Base-by-base conservation (phyloP, 1,140 invertebrate species). In the Microplitis demolitor region DNA sequence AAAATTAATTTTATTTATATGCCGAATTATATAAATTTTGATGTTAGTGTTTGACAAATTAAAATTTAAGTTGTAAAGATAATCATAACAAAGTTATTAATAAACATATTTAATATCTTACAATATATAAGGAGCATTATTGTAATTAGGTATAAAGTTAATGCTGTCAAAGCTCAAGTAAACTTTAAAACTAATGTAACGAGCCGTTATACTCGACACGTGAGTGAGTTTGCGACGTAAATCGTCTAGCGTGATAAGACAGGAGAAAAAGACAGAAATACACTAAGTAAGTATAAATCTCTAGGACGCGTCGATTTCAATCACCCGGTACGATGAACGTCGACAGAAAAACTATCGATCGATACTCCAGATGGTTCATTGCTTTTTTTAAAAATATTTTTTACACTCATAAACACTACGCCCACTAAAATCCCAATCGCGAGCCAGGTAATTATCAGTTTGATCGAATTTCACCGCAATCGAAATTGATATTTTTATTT, bases 311-410 rank as follows among this genome's bases (percentile, higher is more conserved):
- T 76, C 74, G 74, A 76, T 71, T 76, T 76, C 67, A 76, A 76
- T 76, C 71, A 76, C 74, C 71, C 74, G 74, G 67, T 76, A 76
- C 71, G 58, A 39, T 73, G 68, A 76, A 71, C 74, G 71, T 63
- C 74, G 74, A 76, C 73, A 66, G 74, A 70, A 71, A 76, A 68
- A 60, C 60, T 54, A 45, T 39, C 62, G 75, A 63, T 76, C 69
- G 68, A 73, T 76, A 73, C 61, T 69, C 39, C 63, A 66, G 11
- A 64, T 73, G 64, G 67, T 50, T 24, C 16, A 54, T 60, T 51
- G 60, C 51, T 45, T 35, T 50, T n/a, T 35, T 9, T 13, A 34
- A 33, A 45, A 56, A 16, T 34, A 54, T 35, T 58, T 33, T 39
- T 45, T 11, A 31, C 24, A 11, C n/a, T 16, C 24, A 24, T 4